A percentile compares a stretch with the other conserved stretches of the same genome.
Evolutionary conservation across 2,797 vertebrate species (phyloP).

Genomic region (Tragelaphus oryx): DNA sequence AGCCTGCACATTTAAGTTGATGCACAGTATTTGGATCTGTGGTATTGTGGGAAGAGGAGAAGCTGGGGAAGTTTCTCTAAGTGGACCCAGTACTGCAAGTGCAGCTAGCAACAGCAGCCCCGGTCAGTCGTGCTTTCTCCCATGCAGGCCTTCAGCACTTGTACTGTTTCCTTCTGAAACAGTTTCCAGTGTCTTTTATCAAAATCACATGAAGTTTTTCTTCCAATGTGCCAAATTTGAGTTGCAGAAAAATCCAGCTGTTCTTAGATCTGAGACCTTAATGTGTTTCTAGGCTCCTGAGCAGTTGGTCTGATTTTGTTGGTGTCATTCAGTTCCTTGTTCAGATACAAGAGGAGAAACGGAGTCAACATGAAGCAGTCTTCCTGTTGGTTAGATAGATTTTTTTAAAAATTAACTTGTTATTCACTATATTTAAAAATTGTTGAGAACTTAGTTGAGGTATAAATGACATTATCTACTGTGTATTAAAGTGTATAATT

Average conservation of each 20-base stretch:
- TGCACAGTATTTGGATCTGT: not conserved
- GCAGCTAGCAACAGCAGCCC: not conserved
- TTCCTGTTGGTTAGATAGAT: not conserved
- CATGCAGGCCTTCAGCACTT: not conserved
- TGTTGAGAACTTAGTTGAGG: not conserved
- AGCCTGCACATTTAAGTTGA: not conserved
- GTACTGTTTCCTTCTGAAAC: not conserved
- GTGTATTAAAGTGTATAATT: not conserved
- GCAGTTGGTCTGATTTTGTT: not conserved
- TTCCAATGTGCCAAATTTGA: not conserved
- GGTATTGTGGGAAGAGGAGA: not conserved
- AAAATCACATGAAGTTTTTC: not conserved
- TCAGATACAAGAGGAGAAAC: not conserved
- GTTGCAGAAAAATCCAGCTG: not conserved
- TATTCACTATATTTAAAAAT: not conserved
- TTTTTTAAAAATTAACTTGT: not conserved
- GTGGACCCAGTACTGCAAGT: accelerated
- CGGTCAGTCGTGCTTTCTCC: accelerated
- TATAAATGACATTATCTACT: not conserved
- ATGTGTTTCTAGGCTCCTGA: not conserved
- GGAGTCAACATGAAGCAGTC: not conserved
- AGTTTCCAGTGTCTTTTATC: not conserved
- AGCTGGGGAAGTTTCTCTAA: not conserved
- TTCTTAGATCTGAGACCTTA: not conserved
- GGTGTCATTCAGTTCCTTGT: not conserved